Percentiles rank a stretch among this genome's conserved stretches.
phyloP scores from a whole-genome alignment of 2,113 vertebrate genomes.

The Cacatua alba region DNA sequence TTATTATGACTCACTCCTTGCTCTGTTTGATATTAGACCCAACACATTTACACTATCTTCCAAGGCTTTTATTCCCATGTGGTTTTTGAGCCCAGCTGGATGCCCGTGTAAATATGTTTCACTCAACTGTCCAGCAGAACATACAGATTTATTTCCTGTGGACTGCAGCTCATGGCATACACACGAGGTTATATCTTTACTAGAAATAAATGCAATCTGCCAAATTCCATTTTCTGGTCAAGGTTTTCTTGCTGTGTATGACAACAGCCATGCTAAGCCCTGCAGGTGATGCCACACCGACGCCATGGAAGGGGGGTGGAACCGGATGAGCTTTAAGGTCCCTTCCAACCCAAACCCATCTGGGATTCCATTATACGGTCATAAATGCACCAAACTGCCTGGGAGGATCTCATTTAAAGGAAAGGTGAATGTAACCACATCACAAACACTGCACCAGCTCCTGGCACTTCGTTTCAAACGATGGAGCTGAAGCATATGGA shows the following conservation, averaged over 20 bases:
- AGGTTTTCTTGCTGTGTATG: neutral
- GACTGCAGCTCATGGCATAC: neutral
- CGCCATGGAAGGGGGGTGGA: neutral
- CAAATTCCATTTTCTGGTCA: neutral
- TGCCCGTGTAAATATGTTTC: neutral
- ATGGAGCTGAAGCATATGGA: neutral
- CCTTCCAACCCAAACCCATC: no score
- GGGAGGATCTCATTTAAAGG: neutral
- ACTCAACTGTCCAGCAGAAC: neutral
- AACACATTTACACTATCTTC: neutral
- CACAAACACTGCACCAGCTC: neutral
- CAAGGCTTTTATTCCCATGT: neutral
- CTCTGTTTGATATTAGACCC: neutral
- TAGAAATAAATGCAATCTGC: neutral
- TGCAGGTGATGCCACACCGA: neutral
- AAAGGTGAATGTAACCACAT: neutral
- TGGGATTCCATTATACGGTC: neutral
- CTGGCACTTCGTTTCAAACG: neutral
- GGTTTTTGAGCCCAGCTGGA: neutral
- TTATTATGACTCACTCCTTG: neutral
- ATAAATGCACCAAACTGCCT: rapidly evolving
- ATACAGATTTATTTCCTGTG: neutral
- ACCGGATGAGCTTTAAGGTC: neutral
- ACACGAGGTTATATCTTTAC: neutral
- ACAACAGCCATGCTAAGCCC: neutral